These are phyloP conservation scores for Plumapathes pennacea DNA, from an alignment of 92 coral and sea anemone genomes.

Conservation along the genomic window DNA sequence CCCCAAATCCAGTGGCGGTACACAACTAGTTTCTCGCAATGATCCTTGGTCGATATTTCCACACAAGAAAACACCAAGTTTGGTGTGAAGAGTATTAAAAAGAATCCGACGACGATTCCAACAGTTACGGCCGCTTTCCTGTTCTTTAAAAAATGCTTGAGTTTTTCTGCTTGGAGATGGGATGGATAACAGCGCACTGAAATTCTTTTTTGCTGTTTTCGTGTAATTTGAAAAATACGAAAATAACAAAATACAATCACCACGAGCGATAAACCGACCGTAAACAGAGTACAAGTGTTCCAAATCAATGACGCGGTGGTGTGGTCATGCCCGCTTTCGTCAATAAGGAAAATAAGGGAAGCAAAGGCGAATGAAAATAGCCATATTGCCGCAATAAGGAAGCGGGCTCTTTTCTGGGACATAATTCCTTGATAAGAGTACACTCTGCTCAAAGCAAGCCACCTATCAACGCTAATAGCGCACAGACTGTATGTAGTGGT, in stretches of 20 bases:
- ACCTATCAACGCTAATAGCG: constrained; percentile 50
- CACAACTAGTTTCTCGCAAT: background rate
- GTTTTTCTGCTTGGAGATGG: background rate
- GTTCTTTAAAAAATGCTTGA: constrained; percentile 10
- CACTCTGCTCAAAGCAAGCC: constrained; percentile 40
- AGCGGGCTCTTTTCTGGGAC: constrained; percentile 15
- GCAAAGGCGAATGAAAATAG: constrained; percentile 17
- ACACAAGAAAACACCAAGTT: constrained; percentile 13
- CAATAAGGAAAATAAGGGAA: constrained; percentile 7
- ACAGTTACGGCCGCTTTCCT: constrained; percentile 17
- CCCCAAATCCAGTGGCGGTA: constrained; percentile 36
- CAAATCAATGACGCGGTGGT: constrained; percentile 12
- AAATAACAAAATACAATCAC: constrained; percentile 37
- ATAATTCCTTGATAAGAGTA: constrained; percentile 17
- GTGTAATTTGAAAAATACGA: constrained; percentile 19
- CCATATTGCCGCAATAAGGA: constrained; percentile 19
- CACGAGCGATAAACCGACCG: constrained; percentile 34
- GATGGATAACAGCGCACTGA: too few relatives aligned
- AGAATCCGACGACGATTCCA: constrained; percentile 10
- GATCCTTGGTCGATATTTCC: background rate
- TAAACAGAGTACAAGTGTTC: constrained; percentile 10
- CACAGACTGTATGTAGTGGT: constrained; percentile 48
- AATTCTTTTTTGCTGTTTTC: constrained; percentile 17
- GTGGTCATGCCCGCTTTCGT: too few relatives aligned
- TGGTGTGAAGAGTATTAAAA: constrained; percentile 12